phyloP scores from a whole-genome alignment of 2,797 vertebrate species.

The Glyptemys insculpta region DNA sequence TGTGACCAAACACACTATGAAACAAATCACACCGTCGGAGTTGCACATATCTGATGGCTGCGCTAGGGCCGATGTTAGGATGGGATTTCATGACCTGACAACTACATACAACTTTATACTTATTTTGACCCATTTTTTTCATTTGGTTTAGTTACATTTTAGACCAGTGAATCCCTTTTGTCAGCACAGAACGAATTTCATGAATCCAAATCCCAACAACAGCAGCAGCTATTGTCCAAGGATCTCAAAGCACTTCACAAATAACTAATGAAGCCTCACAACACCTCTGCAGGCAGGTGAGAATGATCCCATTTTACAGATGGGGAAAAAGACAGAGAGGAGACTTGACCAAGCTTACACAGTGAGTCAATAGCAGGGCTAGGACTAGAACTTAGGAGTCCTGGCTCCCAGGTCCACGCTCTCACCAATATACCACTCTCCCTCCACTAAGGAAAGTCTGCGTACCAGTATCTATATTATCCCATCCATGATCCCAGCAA shows the following conservation, averaged over 20 bases:
- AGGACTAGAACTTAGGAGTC: background rate
- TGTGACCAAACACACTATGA: background rate
- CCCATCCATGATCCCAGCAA: background rate
- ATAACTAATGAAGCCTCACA: background rate
- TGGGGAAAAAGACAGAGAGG: too few relatives aligned
- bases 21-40: background rate
- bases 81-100: background rate
- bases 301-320: background rate
- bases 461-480: too few relatives aligned
- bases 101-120: rapidly evolving
- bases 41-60: background rate
- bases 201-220: background rate
- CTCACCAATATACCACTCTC: background rate
- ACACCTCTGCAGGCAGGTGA: rapidly evolving
- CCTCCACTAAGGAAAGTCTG: background rate
- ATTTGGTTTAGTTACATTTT: background rate
- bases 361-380: background rate
- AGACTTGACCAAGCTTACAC: background rate
- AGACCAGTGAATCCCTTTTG: rapidly evolving
- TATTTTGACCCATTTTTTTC: rapidly evolving
- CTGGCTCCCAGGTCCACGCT: background rate
- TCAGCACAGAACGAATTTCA: background rate
- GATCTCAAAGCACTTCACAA: background rate
- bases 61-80: background rate
- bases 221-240: background rate